Evolutionary conservation across 2,797 vertebrate genomes (phyloP).

Genomic region (Odontamblyopus rebecca): DNA sequence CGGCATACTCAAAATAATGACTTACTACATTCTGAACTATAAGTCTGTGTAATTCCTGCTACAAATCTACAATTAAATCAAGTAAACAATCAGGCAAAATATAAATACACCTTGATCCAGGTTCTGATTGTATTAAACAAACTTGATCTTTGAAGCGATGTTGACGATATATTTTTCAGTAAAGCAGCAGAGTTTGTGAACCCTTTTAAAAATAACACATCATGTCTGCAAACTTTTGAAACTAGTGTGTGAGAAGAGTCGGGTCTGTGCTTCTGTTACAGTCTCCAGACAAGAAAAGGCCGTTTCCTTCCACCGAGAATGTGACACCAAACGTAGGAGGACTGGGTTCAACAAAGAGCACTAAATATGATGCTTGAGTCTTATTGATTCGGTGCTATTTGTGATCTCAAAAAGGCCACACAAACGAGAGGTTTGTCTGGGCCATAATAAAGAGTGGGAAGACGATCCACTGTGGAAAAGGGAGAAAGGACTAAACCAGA

Average conservation of each 20-base stretch:
- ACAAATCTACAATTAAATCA: not conserved
- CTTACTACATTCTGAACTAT: too few species aligned
- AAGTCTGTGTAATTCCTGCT: too few species aligned
- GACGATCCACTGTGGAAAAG: not conserved
- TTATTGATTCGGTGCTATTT: slow-evolving; percentile 2
- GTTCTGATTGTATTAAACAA: not conserved
- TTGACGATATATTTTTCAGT: not conserved
- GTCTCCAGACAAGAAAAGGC: not conserved
- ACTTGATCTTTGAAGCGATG: not conserved
- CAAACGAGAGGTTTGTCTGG: not conserved
- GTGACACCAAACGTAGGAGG: slow-evolving; percentile 9
- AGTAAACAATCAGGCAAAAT: not conserved
- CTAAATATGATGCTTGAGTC: not conserved
- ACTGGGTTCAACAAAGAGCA: not conserved
- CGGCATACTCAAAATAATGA: too few species aligned
- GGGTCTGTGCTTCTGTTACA: too few species aligned
- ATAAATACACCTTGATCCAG: not conserved
- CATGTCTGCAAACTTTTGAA: not conserved
- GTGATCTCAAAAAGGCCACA: not conserved
- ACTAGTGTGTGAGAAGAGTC: not conserved
- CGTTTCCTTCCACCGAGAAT: not conserved
- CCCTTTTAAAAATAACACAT: not conserved
- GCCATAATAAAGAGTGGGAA: not conserved
- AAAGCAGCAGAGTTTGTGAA: not conserved
- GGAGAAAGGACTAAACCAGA: not conserved